Evolutionary conservation across 2,888 invertebrate genomes (phyloP), one percentile per base, ranked within the genome.

Genomic region (Microchrysa polita): DNA sequence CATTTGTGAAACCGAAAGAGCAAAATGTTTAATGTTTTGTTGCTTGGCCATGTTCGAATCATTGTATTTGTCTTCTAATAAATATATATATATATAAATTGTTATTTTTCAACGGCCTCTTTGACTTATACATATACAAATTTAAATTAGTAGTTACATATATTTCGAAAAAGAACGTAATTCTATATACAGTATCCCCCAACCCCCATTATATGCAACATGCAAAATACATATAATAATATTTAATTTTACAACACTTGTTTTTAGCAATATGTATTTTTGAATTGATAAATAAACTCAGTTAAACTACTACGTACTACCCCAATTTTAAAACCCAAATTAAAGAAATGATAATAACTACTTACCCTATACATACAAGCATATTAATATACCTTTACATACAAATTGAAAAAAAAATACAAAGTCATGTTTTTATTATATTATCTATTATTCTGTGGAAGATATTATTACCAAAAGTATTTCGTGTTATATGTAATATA

Each of bases 401-500:
- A 55, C 55, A 65, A n/a, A 65, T 67, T 67, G 67, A 67, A 67
- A 67, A 55, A 16, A 65, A n/a, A 65, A 53, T 67, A 53, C 52
- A 67, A 67, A 23, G 53, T 48, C 44, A 67, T 27, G 67, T 52
- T 67, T 65, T 67, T 67, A 61, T 61, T 34, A 61, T 61, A 40
- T 18, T 61, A 53, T 27, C 27, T 52, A 27, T 34, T 67, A 67
- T 67, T 67, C 67, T 67, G 67, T 67, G 53, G 23, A 63, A 67
- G 23, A 61, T 10, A 60, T 16, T 61, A 67, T 67, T 48, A 48
- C 16, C 2, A 53, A 67, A 18, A 53, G 53, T 67, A 52, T 67
- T 67, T 67, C 67, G 67, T 67, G 67, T 67, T 67, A 67, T 65
- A 65, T 67, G 61, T 61, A 61, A 40, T 61, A 61, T 61, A 61